A percentile compares a stretch with the other conserved stretches of the same genome.
These are phyloP conservation scores for Mirza zaza DNA, from an alignment of 2,113 vertebrate genomes.

Conservation along the genomic window DNA sequence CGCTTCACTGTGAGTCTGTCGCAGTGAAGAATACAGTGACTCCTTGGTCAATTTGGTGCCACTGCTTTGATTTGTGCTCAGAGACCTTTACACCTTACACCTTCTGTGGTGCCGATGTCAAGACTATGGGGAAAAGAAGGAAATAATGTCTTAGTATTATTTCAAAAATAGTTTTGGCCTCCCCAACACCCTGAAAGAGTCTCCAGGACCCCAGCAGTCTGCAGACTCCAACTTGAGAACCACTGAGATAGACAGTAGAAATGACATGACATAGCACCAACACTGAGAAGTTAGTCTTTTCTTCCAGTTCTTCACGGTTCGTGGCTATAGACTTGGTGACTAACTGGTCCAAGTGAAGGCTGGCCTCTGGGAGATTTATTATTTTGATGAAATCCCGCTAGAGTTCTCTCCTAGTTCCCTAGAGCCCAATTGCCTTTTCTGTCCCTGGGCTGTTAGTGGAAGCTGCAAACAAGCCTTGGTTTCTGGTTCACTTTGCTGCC, in stretches of 20 bases:
- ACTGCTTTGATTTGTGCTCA: neutral
- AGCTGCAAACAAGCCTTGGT: neutral
- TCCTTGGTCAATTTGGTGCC: rapidly evolving
- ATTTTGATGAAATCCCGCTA: neutral
- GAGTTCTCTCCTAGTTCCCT: neutral
- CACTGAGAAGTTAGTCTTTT: neutral
- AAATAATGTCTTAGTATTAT: neutral
- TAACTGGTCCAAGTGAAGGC: neutral
- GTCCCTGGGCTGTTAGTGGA: neutral
- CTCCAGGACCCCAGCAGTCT: neutral
- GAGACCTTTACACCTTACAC: neutral
- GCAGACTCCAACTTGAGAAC: neutral
- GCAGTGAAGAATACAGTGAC: neutral
- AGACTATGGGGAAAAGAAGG: neutral
- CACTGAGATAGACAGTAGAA: no score
- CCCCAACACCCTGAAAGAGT: neutral
- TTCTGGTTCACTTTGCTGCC: neutral
- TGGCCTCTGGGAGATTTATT: neutral
- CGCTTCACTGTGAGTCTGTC: rapidly evolving
- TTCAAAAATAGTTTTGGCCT: neutral
- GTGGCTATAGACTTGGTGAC: neutral
- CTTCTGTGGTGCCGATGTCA: no score
- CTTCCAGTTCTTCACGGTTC: neutral
- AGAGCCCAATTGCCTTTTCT: neutral
- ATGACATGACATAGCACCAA: rapidly evolving